Evolutionary conservation across 2,113 vertebrate genomes (phyloP), one percentile per base, ranked within the genome.

Genomic region (Chamaea fasciata): DNA sequence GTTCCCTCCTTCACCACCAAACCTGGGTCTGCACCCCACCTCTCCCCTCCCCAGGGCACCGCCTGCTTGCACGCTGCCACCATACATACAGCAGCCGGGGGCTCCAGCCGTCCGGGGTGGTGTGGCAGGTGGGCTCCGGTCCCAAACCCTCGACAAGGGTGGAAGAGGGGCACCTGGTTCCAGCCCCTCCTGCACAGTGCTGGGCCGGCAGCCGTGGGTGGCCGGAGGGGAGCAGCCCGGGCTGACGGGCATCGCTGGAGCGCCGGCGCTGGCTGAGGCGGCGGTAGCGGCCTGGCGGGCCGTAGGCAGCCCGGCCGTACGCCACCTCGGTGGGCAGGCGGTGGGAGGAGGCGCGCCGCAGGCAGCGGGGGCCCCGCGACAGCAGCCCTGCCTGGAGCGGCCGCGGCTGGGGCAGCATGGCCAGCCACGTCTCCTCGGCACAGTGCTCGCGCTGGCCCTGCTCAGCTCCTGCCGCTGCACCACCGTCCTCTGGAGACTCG

Each of bases 61-160:
- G 3, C 56, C 33, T 0, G 15, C 47, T 55, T 3, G 11, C 37
- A 26, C 0, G 0, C 42, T 22, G 5, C 49, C 20, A 7, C 82
- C 93, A 95, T 98, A 99, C 99, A 98, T 99, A 99, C 98, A 96
- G 98, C 89, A 99, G 97, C 91, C 98, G 98, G 97, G 98, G 94
- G 62, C 97, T 99, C 98, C 98, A 99, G 80, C 98, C 83, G 6
- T 97, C 97, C 7, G 59, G 76, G 95, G 81, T 28, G 0, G 98
- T 87, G 8, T 2, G 78, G 89, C 11, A 10, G 49, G 52, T 2
- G 24, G n/a, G 30, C 55, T 94, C 85, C 2, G 11, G 37, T 92
- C 85, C 82, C 67, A 96, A 57, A 55, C 73, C 89, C 79, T 87
- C 35, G 0, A 89, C 52, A 19, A 96, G 46, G 30, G 84, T 11